A percentile compares a stretch with the other conserved stretches of the same genome.
These are phyloP conservation scores for Larimichthys polyactis DNA, from an alignment of 2,113 vertebrate species.

Conservation along the genomic window DNA sequence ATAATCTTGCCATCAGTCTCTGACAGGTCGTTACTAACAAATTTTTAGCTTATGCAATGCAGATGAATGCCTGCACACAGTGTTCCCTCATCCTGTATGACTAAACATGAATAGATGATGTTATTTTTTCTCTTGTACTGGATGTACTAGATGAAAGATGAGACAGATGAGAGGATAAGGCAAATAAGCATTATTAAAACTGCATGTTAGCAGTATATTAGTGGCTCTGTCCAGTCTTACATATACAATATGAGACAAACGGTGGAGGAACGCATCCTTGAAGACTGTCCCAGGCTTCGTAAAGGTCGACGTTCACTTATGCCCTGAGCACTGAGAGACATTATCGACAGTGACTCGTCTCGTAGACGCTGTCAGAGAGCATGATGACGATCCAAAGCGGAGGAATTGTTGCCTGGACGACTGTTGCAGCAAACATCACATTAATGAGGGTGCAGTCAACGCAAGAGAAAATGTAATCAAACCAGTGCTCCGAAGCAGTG, in stretches of 20 bases:
- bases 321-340: not conserved
- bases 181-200: not conserved
- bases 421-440: not conserved
- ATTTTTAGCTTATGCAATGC: not conserved
- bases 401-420: not conserved
- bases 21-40: not conserved
- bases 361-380: not conserved
- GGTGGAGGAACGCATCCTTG: not conserved
- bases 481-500: too few species aligned
- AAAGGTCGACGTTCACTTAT: not conserved
- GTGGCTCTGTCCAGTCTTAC: not conserved
- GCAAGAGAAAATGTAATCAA: too few species aligned
- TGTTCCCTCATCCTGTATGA: not conserved
- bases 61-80: not conserved
- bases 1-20: constrained; percentile 18
- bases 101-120: not conserved
- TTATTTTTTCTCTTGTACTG: not conserved
- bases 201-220: not conserved
- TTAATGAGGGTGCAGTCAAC: not conserved
- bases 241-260: not conserved
- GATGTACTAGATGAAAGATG: too few species aligned
- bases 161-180: not conserved
- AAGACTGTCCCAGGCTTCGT: not conserved
- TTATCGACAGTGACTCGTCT: not conserved
- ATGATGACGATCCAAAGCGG: not conserved